These are phyloP conservation scores for Eubucco bourcierii DNA, from an alignment of 2,113 vertebrate species.

Conservation along the genomic window DNA sequence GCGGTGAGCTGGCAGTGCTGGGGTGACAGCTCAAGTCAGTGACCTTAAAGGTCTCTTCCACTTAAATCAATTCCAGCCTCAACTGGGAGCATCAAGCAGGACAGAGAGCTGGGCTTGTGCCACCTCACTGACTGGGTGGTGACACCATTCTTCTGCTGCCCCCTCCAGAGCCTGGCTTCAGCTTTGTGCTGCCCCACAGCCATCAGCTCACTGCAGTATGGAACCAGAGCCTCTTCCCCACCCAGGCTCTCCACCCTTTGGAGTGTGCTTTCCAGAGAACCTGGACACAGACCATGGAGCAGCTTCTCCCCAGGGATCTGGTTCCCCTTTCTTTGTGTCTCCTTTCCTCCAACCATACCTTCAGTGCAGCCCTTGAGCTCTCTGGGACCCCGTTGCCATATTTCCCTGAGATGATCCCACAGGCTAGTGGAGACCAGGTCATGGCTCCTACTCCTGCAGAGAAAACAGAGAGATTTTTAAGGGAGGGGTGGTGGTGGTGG, in stretches of 20 bases:
- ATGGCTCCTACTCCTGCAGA: slow-evolving; percentile 92
- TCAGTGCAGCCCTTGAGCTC: slow-evolving; percentile 92
- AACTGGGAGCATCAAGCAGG: neutral
- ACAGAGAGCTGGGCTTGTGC: neutral
- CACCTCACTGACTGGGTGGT: fast-evolving
- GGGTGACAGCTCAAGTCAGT: too few relatives aligned
- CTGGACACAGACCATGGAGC: fast-evolving
- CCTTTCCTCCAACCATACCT: slow-evolving; percentile 76
- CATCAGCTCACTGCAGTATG: neutral
- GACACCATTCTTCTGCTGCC: neutral
- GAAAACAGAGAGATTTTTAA: neutral
- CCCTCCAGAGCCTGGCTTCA: neutral
- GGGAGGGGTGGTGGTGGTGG: too few relatives aligned
- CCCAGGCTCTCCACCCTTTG: neutral
- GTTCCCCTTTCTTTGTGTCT: neutral
- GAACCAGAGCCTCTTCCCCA: fast-evolving
- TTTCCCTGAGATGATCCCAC: slow-evolving; percentile 97
- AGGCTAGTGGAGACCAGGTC: slow-evolving; percentile 98
- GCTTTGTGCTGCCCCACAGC: neutral
- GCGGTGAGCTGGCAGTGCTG: too few relatives aligned
- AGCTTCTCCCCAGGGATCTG: neutral
- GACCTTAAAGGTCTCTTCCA: too few relatives aligned
- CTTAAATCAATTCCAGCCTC: too few relatives aligned
- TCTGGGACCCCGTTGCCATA: slow-evolving; percentile 97
- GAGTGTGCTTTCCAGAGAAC: slow-evolving; percentile 18